Evolutionary conservation across 2,113 vertebrate species (phyloP).

Genomic region (Alethe diademata): DNA sequence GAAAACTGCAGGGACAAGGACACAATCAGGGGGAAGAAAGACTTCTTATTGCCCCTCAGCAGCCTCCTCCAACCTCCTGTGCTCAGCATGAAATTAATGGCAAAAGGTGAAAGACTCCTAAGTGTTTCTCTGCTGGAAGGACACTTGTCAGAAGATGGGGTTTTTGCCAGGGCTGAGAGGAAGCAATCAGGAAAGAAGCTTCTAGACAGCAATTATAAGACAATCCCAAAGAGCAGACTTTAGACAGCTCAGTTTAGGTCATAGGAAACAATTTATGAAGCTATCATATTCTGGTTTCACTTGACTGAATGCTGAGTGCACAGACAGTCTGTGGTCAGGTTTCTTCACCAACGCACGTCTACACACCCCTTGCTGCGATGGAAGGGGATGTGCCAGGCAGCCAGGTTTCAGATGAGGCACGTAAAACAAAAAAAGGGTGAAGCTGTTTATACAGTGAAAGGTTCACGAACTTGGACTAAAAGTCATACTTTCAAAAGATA

Average conservation of each 20-base stretch:
- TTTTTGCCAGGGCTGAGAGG: neutral
- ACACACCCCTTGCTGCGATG: slow-evolving; percentile 26
- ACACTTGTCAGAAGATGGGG: neutral
- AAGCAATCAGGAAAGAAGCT: slow-evolving; percentile 42
- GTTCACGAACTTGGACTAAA: slow-evolving; percentile 72
- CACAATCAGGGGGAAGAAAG: neutral
- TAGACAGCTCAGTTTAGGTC: slow-evolving; percentile 71
- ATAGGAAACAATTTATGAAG: slow-evolving; percentile 65
- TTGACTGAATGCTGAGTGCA: neutral
- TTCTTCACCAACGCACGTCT: slow-evolving; percentile 67
- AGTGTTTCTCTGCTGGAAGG: neutral
- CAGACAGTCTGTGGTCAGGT: slow-evolving; percentile 26
- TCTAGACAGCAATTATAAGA: slow-evolving; percentile 73
- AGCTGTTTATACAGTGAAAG: slow-evolving; percentile 70
- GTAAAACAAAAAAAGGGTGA: slow-evolving; percentile 16
- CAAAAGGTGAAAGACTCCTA: slow-evolving; percentile 2
- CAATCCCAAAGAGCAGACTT: slow-evolving; percentile 54
- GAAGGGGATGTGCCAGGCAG: slow-evolving; percentile 9
- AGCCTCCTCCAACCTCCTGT: neutral
- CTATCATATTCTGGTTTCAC: slow-evolving; percentile 36
- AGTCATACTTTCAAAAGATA: slow-evolving; percentile 73
- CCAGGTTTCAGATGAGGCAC: neutral
- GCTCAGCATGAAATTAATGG: slow-evolving; percentile 13
- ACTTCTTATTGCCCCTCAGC: neutral
- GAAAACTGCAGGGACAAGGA: neutral